Evolutionary conservation across 2,797 vertebrate genomes (phyloP).

Genomic region (Rousettus madagascariensis): DNA sequence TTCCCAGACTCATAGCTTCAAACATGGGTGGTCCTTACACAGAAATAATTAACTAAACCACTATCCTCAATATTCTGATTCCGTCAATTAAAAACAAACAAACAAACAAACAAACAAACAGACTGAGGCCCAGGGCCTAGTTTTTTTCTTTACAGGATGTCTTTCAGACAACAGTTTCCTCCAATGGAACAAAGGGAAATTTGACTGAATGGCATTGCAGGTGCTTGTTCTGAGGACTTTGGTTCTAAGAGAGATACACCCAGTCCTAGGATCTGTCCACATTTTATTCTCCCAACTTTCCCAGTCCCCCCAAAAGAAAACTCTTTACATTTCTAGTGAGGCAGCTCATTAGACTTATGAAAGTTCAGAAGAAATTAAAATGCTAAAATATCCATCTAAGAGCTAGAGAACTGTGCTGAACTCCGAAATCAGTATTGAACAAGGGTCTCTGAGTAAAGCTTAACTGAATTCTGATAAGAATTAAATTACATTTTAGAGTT

Average conservation of each 20-base stretch:
- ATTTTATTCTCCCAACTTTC: neutral
- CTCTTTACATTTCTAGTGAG: neutral
- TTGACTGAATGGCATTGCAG: neutral
- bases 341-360: neutral
- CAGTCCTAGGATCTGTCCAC: neutral
- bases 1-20: neutral
- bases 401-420: neutral
- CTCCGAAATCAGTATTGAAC: conserved; percentile 28
- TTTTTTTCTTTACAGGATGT: neutral
- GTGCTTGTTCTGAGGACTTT: neutral
- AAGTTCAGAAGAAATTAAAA: conserved; percentile 32
- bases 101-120: neutral
- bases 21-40: neutral
- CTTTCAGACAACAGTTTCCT: neutral
- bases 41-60: conserved; percentile 8
- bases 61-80: neutral
- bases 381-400: neutral
- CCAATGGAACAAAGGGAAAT: neutral
- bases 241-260: neutral
- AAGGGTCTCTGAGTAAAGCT: conserved; percentile 5
- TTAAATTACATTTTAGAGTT: conserved; percentile 38
- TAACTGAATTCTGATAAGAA: conserved; percentile 53
- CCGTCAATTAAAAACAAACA: neutral
- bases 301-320: neutral
- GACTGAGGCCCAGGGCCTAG: neutral